Evolutionary conservation across 2,797 vertebrate genomes (phyloP), one percentile per base, ranked within the genome.

Genomic region (Tokudaia muenninki): DNA sequence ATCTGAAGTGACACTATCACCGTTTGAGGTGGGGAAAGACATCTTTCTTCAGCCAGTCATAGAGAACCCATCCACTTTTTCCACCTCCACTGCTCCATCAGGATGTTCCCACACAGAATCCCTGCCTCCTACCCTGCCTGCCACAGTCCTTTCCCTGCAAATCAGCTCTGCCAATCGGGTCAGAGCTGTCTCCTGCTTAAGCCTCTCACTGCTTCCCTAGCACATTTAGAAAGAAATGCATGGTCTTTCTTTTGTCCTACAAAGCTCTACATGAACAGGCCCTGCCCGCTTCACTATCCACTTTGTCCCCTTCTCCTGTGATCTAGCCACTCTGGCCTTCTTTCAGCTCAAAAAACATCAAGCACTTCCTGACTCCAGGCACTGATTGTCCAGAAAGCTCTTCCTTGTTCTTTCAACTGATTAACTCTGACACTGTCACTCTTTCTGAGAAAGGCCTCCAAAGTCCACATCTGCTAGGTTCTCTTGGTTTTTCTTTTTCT

Each of bases 261-360:
- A 87, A 93, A 93, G 57, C 70, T 41, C 89, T 26, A 3, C 24
- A 92, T 41, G 75, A 92, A 47, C 19, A 57, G 44, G 6, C 63
- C 78, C 78, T 87, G 34, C 75, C 81, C 65, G 94, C n/a, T 67
- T 82, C 87, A 57, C 57, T 52, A 67, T 21, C 26, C 82, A 41
- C 50, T 84, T 78, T 57, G 55, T 75, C 82, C 75, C 52, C 59
- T 82, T 72, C 47, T 82, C 65, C 31, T 81, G 29, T 50, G 37
- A 50, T 94, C 34, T 72, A 41, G 44, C 52, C 65, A 89, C 31
- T 19, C 87, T 86, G 65, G 34, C 77, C 55, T 59, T 80, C 74
- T 96, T 94, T 78, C 67, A 74, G 11, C 81, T 90, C 88, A 75
- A 88, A 88, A 87, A 90, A 37, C 88, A 74, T 31, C 61, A 79